Conservation (phyloP, 2,113 vertebrate genomes). For the Laticauda laticaudata region DNA sequence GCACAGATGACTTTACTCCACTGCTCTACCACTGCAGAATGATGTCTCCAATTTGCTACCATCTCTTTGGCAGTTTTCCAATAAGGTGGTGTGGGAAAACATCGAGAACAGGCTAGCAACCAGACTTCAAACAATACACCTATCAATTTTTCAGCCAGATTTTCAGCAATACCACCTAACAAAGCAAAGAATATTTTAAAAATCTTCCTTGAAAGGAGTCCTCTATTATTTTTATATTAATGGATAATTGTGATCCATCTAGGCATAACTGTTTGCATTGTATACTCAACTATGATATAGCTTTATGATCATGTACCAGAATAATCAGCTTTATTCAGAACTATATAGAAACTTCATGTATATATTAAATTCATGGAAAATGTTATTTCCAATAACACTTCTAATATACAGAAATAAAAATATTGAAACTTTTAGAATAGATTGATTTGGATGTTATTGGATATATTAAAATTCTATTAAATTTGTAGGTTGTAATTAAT, state of each 20-base stretch:
- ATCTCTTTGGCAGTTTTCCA: conserved; percentile 97
- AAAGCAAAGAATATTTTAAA: conserved; percentile 25
- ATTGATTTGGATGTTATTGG: background rate
- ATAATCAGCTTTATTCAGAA: background rate
- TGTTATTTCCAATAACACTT: background rate
- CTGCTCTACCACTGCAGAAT: conserved; percentile 95
- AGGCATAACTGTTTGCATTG: background rate
- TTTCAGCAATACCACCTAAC: conserved; percentile 91
- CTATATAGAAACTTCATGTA: background rate
- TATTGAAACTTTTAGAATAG: background rate
- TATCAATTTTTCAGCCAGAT: conserved; percentile 89
- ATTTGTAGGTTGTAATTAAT: background rate
- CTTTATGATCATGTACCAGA: background rate
- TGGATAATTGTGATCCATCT: too few species aligned
- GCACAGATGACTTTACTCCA: conserved; percentile 95
- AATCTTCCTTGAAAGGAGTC: background rate
- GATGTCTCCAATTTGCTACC: conserved; percentile 96
- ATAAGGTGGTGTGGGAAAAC: conserved; percentile 93
- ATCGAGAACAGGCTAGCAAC: conserved; percentile 88
- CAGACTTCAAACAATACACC: conserved; percentile 95
- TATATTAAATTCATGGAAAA: background rate
- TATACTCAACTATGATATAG: background rate
- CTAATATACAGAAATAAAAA: background rate
- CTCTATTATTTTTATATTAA: background rate
- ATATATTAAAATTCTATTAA: background rate